Base-by-base conservation (phyloP, 2,113 vertebrate species). In the Porphyrio hochstetteri region DNA sequence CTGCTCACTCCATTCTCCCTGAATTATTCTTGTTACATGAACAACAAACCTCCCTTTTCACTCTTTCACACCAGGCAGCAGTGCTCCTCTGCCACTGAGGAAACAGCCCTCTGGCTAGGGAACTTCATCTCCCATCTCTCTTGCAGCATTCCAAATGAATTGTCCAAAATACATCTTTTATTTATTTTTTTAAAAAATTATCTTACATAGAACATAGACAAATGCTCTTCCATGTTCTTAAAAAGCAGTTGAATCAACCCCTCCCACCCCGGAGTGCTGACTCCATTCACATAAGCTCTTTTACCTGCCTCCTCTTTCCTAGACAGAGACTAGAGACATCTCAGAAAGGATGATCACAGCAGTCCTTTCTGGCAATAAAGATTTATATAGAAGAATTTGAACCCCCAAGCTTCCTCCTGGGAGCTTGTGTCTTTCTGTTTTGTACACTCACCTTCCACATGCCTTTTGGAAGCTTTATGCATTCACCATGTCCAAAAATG, bases 61-160 rank as follows among this genome's bases (percentile, higher is more conserved):
- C 19, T 53, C 16, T 31, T 90, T 10, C n/a, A 21, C 33, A 46
- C 36, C 33, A 78, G 36, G 8, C 9, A 67, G 21, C 60, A 25
- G 0, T 5, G 4, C 11, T 19, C 20, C 18, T 50, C 55, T 64
- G 12, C 31, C 3, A 3, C 38, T 1, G 5, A 55, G 24, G 24
- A 76, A 69, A 25, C 24, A 2, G 8, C 5, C 21, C 16, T 84
- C 36, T 11, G 7, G 31, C n/a, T 48, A 7, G 50, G 18, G 42
- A 42, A 59, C n/a, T 15, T 12, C 3, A 11, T 35, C 11, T 38
- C 21, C 21, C n/a, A 44, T 48, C 56, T 69, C 50, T 57, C 25
- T 42, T 88, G 60, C 44, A 75, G 27, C 18, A 36, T 7, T 14
- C 2, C 9, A 44, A 27, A 2, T 59, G 52, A 35, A 67, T 27